Conservation (phyloP, 2,113 vertebrate genomes). For the Microcebus lehilahytsara region DNA sequence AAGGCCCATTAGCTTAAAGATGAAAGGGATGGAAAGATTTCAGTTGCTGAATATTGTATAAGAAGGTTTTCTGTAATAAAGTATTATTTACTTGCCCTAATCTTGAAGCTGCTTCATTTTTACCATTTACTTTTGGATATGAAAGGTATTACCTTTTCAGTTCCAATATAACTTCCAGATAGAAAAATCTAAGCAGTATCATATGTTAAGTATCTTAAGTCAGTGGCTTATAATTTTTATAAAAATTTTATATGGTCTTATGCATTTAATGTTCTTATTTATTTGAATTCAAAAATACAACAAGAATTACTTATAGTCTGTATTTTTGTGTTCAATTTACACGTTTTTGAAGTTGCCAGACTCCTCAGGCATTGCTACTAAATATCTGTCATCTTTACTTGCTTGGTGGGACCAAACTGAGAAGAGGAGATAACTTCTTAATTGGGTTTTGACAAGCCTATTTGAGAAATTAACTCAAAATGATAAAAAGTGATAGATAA, state of each 20-base stretch:
- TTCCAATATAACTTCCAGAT: not conserved
- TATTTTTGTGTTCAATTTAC: conserved; percentile 52
- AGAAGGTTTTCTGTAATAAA: not conserved
- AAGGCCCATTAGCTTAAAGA: not conserved
- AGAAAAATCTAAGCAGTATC: not conserved
- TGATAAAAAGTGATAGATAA: conserved; percentile 26
- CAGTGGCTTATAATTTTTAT: not conserved
- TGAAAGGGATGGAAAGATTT: not conserved
- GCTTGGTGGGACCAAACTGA: not conserved
- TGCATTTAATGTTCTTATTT: not conserved
- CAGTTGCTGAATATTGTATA: not conserved
- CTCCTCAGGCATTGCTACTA: not conserved
- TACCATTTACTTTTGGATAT: not conserved
- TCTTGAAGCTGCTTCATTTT: not conserved
- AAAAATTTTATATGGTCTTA: not conserved
- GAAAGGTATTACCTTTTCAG: conserved; percentile 19
- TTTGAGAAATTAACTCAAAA: conserved; percentile 42
- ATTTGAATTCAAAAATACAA: not conserved
- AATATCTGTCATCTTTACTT: conserved; percentile 37
- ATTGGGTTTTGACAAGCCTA: conserved; percentile 44
- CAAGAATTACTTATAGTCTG: conserved; percentile 5
- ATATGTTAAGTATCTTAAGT: not conserved
- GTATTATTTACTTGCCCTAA: not conserved
- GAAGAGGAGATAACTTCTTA: conserved; percentile 50
- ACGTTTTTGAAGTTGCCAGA: conserved; percentile 57